These are phyloP conservation scores for Thamnophis elegans DNA, from an alignment of 2,797 vertebrate genomes.

Conservation along the genomic window DNA sequence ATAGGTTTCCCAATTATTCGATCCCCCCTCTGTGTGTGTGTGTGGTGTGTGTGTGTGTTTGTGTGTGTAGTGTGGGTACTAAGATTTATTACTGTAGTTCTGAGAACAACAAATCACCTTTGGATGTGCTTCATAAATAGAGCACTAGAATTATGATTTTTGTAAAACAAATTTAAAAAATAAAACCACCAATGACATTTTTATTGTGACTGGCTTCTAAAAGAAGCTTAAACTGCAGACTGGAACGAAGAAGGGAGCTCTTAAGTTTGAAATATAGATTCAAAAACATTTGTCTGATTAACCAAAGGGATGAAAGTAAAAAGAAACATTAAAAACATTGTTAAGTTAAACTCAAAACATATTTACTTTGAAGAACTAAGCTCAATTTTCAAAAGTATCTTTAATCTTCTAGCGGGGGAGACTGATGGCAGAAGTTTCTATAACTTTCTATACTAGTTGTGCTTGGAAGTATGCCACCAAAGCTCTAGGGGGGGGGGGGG, in stretches of 20 bases:
- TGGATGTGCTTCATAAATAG: constrained; percentile 32
- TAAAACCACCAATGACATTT: constrained; percentile 28
- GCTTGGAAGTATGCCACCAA: neutral
- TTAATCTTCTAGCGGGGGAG: neutral
- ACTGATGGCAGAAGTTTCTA: neutral
- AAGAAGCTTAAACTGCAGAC: constrained; percentile 52
- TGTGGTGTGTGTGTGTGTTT: too few relatives aligned
- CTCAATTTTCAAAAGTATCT: neutral
- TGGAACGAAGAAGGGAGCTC: neutral
- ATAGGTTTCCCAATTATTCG: neutral
- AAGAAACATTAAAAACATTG: neutral
- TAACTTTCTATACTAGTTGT: neutral
- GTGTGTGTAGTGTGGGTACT: neutral
- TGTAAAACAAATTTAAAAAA: neutral
- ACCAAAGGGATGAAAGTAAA: neutral
- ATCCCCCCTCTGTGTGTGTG: neutral
- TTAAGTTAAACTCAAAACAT: neutral
- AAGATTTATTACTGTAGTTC: neutral
- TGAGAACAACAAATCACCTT: constrained; percentile 25
- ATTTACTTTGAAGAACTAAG: neutral
- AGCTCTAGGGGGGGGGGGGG: neutral
- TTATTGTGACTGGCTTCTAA: constrained; percentile 44
- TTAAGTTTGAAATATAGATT: constrained; percentile 12
- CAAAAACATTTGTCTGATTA: constrained; percentile 1
- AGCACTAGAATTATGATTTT: constrained; percentile 32